Evolutionary conservation across 2,888 invertebrate genomes (phyloP), one percentile per base, ranked within the genome.

Genomic region (Pteria penguin): DNA sequence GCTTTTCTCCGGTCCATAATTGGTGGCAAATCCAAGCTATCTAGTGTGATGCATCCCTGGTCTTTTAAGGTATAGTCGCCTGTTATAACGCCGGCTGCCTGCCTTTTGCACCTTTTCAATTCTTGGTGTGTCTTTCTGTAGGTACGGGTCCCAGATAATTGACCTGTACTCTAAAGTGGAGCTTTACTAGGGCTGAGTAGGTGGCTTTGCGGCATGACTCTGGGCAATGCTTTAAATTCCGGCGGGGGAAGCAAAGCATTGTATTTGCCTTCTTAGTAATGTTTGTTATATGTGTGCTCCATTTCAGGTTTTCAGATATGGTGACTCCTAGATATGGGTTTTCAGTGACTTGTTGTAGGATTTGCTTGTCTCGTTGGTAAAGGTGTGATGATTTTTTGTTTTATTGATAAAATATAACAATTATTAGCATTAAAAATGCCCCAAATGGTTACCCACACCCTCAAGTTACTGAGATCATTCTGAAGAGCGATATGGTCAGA

Each of bases 101-200:
- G 45, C 11, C 61, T 57, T n/a, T 55, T 80, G 74, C 11, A 77
- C 60, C 0, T 36, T 69, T 67, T 79, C 74, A 22, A 79, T n/a
- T 52, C 70, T 72, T 26, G 72, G n/a, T 18, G 75, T 81, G 32
- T 79, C 78, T 32, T 68, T 61, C 29, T 78, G 36, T 4, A 45
- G 24, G 55, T 75, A 74, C 1, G 76, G 76, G 62, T 80, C 75
- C 78, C 80, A 81, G 8, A 79, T 32, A 1, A 70, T 54, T 8
- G 55, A 22, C 2, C 80, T 73, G 60, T 78, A 78, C 65, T 82
- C 83, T 2, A 83, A 3, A 18, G 71, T 76, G 5, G 80, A 73
- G 27, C 71, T 31, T n/a, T 0, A 79, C 71, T 5, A 81, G 45
- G 2, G 73, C 22, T 4, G 68, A 18, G 63, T 71, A 76, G 0